Evolutionary conservation across 2,113 vertebrate genomes (phyloP).

Genomic region (Pelodiscus sinensis): DNA sequence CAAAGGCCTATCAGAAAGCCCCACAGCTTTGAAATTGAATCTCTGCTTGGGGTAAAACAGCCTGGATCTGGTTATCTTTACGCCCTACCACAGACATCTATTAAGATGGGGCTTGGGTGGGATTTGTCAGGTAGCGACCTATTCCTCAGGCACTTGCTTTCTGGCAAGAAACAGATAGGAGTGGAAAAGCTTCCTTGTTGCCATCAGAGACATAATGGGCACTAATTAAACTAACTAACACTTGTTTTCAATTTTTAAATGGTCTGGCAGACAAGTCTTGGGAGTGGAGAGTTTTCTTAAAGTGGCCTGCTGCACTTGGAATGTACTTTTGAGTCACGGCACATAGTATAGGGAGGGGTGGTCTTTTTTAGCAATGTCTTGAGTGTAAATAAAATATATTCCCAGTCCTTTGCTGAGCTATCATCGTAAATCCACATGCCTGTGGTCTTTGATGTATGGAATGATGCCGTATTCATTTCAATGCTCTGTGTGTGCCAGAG

Average conservation of each 20-base stretch:
- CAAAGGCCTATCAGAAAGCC: neutral
- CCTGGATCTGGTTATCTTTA: neutral
- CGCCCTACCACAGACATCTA: neutral
- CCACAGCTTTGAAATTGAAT: neutral
- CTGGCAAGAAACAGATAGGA: too few relatives aligned
- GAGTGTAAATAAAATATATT: neutral
- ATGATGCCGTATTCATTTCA: neutral
- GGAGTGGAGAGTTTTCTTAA: too few relatives aligned
- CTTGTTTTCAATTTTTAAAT: too few relatives aligned
- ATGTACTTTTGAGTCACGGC: too few relatives aligned
- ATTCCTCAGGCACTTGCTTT: neutral
- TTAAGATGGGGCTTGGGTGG: neutral
- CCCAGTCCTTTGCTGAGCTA: neutral
- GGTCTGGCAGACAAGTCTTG: too few relatives aligned
- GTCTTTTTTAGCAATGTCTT: too few relatives aligned
- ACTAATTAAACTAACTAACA: too few relatives aligned
- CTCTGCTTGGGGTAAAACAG: neutral
- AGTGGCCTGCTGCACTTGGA: too few relatives aligned
- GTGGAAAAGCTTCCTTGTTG: neutral
- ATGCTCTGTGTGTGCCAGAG: neutral
- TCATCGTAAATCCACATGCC: neutral
- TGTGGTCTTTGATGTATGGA: neutral
- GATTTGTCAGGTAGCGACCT: neutral
- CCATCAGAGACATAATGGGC: too few relatives aligned
- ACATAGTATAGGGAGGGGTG: too few relatives aligned